These are phyloP conservation scores for Mimas tiliae DNA, from an alignment of 2,888 invertebrate species.

Conservation along the genomic window DNA sequence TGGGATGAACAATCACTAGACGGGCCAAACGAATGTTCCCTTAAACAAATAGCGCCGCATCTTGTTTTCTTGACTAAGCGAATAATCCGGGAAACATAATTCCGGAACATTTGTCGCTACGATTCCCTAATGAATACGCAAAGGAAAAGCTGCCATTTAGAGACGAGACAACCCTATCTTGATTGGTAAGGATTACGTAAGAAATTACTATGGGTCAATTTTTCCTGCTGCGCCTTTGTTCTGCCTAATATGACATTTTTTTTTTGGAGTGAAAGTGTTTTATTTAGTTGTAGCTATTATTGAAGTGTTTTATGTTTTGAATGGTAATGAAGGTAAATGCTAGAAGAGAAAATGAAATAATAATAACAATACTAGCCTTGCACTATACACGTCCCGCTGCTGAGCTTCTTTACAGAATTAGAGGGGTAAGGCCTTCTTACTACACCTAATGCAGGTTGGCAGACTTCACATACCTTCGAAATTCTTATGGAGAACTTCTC, in stretches of 20 bases:
- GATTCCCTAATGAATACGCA: conserved; percentile 71
- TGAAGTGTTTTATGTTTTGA: neutral
- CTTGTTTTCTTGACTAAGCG: conserved; percentile 62
- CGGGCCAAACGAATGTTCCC: conserved; percentile 27
- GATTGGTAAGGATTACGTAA: conserved; percentile 73
- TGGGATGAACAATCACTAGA: conserved; percentile 48
- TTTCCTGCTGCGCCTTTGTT: conserved; percentile 51
- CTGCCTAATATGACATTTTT: conserved; percentile 21
- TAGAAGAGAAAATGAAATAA: too few relatives aligned
- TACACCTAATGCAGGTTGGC: too few relatives aligned
- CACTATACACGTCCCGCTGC: too few relatives aligned
- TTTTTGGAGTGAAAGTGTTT: neutral
- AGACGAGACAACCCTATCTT: conserved; percentile 68
- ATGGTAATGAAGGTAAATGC: neutral
- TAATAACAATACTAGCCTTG: too few relatives aligned
- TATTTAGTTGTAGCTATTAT: neutral
- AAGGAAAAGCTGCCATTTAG: conserved; percentile 49
- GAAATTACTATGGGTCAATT: conserved; percentile 54
- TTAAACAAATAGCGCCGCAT: conserved; percentile 40
- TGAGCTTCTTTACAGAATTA: too few relatives aligned
- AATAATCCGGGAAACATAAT: conserved; percentile 66
- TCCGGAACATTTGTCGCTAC: conserved; percentile 64
- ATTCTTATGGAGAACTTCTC: too few relatives aligned
- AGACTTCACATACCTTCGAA: too few relatives aligned
- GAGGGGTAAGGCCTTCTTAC: too few relatives aligned